Evolutionary conservation across 2,888 invertebrate species (phyloP).

Genomic region (Ornithoptera priamus): DNA sequence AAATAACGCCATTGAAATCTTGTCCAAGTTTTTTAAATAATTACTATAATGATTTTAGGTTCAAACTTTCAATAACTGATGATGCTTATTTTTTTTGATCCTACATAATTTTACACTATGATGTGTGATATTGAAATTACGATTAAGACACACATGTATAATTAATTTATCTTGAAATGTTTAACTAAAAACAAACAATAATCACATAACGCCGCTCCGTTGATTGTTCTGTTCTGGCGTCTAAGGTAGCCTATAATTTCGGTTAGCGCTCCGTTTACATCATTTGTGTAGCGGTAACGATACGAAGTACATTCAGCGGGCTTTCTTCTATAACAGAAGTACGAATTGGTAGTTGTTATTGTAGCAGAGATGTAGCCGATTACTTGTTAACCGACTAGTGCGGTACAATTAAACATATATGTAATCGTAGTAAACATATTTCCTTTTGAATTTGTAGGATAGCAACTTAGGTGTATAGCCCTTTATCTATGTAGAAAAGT

Average conservation of each 20-base stretch:
- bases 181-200: not conserved
- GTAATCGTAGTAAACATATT: constrained; percentile 32
- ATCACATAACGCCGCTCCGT: constrained; percentile 42
- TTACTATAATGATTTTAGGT: too few species aligned
- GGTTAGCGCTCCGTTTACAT: constrained; percentile 64
- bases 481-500: constrained; percentile 47
- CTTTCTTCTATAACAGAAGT: constrained; percentile 54
- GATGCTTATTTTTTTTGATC: too few species aligned
- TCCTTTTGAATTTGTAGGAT: constrained; percentile 37
- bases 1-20: too few species aligned
- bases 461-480: constrained; percentile 35
- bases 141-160: not conserved
- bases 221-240: constrained; percentile 49
- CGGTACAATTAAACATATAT: constrained; percentile 52
- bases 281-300: constrained; percentile 64
- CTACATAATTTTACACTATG: too few species aligned
- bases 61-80: too few species aligned
- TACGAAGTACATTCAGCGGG: constrained; percentile 58
- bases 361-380: constrained; percentile 73
- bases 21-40: too few species aligned
- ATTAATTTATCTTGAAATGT: not conserved
- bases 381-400: constrained; percentile 65
- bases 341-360: constrained; percentile 43
- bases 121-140: too few species aligned
- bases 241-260: constrained; percentile 68